Evolutionary conservation across 2,888 invertebrate genomes (phyloP), one percentile per base, ranked within the genome.

Genomic region (Andrena hattorfiana): DNA sequence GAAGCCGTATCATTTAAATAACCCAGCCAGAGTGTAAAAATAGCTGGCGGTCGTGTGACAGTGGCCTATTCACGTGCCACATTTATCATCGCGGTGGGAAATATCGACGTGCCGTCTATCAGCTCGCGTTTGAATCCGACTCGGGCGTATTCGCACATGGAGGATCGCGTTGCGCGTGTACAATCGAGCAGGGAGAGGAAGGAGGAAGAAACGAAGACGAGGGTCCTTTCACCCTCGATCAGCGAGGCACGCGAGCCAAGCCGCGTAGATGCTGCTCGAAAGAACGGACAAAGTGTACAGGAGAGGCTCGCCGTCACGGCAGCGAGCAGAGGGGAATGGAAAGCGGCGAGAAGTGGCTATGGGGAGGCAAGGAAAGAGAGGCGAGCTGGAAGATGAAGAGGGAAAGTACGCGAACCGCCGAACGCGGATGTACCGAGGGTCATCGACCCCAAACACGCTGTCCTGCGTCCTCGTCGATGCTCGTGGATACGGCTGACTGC

Each of bases 381-480:
- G 75, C 75, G 79, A 73, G 74, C 74, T 73, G 84, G 75, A 60
- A 69, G 84, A 81, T 81, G 78, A 84, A 76, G 85, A 84, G 78
- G 72, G 83, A 80, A 79, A 83, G 84, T 73, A 83, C 82, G 78
- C 75, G 89, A 83, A 83, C 77, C 80, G 78, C 87, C 86, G 88
- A 86, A 87, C 86, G 72, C 86, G 89, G 88, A 89, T 89, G 90
- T 89, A 88, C 87, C 82, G 85, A 90, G 91, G 91, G 86, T 82
- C 92, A 85, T 90, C 90, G 92, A 92, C 92, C 92, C 89, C 91
- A 87, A 85, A 89, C 83, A 87, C 85, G 85, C 89, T 91, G 90
- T 91, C 91, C 91, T 90, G 89, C 89, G 90, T 90, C 89, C 86
- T 88, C 88, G 73, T 75, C 83, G 75, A 68, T 83, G 74, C 73